These are phyloP conservation scores for Anhinga anhinga DNA, from an alignment of 2,113 vertebrate genomes.

Conservation along the genomic window DNA sequence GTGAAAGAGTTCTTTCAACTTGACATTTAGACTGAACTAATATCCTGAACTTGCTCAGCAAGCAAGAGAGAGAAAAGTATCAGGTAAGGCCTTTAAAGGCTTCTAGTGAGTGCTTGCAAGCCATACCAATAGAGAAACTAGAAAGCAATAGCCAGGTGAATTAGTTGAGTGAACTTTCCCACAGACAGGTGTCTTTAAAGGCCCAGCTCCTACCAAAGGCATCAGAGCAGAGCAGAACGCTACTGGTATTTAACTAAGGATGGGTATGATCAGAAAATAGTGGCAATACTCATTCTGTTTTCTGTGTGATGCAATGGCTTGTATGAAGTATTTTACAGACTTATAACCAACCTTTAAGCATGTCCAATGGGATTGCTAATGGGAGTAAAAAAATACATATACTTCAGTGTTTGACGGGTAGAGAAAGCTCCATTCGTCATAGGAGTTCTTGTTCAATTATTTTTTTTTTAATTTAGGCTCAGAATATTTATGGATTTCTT, in stretches of 20 bases:
- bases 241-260: neutral
- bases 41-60: neutral
- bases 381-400: neutral
- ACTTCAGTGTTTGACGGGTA: neutral
- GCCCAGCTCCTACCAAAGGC: neutral
- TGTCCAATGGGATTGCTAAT: neutral
- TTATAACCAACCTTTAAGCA: neutral
- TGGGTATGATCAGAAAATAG: neutral
- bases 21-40: constrained; percentile 25
- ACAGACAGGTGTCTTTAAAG: neutral
- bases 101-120: neutral
- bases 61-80: neutral
- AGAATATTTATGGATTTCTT: neutral
- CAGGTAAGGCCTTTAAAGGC: neutral
- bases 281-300: neutral
- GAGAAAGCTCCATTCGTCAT: neutral
- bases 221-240: neutral
- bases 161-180: neutral
- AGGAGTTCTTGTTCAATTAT: neutral
- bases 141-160: neutral
- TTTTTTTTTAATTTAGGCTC: neutral
- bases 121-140: neutral
- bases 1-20: constrained; percentile 16
- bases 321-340: neutral
- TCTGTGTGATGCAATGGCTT: neutral